Evolutionary conservation across 2,113 vertebrate species (phyloP), one percentile per base, ranked within the genome.

Genomic region (Coturnix japonica): DNA sequence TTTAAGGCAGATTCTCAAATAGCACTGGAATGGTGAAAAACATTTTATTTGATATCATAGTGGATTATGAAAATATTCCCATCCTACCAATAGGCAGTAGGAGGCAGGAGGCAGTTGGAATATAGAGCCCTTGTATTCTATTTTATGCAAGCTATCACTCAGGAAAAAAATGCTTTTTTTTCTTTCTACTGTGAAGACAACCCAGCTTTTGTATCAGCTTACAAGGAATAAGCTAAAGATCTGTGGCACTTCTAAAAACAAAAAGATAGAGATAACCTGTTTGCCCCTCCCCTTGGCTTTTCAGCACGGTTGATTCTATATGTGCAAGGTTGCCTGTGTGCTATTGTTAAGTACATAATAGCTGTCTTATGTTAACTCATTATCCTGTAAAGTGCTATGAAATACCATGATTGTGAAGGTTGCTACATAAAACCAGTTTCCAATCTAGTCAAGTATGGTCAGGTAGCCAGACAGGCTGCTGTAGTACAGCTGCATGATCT

Each of bases 321-420:
- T 2, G 11, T 75, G 61, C 64, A 88, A 85, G 87, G 85, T 78
- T 95, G 86, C 85, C 76, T 88, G 70, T 25, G 44, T 0, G 6
- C 67, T 86, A 90, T 79, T 75, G 76, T 89, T 92, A 92, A 88
- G 74, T 78, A 71, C 80, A 53, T 93, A 92, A 96, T 93, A 92
- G 87, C 89, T 87, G 89, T 41, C 70, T 76, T 51, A 64, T 75
- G 79, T 77, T 87, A 92, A 82, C 72, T 89, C 81, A 81, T 96
- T 95, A 81, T 94, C 89, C 94, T 74, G 39, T 72, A 28, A 92
- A 91, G 84, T 88, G 83, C 89, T 90, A 61, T 94, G 90, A 86
- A 95, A 95, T 85, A 63, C 90, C 3, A 0, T 0, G 4, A 43
- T 91, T 88, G 90, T 0, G 0, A 60, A 96, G 95, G 67, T 70